These are phyloP conservation scores for Corythaixoides concolor DNA, from an alignment of 2,113 vertebrate genomes.

Conservation along the genomic window DNA sequence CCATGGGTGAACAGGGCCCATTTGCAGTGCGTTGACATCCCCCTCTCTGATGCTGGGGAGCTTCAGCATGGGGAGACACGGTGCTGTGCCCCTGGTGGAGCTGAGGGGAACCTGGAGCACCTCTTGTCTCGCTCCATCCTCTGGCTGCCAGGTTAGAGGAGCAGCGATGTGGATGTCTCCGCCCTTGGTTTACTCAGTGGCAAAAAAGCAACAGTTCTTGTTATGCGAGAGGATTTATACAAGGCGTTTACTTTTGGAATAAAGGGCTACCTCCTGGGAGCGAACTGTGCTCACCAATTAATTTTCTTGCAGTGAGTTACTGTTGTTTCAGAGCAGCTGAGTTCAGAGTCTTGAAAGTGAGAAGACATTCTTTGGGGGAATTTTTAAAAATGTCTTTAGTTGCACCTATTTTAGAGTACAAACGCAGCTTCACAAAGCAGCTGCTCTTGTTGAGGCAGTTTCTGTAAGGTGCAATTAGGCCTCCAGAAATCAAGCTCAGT, in stretches of 20 bases:
- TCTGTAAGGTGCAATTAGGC: not conserved
- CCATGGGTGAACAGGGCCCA: not conserved
- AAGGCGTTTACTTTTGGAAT: not conserved
- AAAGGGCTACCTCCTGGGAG: not conserved
- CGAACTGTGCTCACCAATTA: not conserved
- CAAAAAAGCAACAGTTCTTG: not conserved
- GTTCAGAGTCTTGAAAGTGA: not conserved
- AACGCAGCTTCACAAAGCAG: not conserved
- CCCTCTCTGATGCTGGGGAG: not conserved
- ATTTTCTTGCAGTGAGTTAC: not conserved
- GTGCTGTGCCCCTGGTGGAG: not conserved
- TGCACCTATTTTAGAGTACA: not conserved
- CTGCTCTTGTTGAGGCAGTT: not conserved
- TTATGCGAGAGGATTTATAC: not conserved
- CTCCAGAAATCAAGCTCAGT: not conserved
- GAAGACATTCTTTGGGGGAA: not conserved
- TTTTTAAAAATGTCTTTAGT: not conserved
- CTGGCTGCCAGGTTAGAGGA: not conserved
- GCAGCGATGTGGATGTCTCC: not conserved
- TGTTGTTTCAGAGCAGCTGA: not conserved
- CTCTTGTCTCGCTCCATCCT: not conserved
- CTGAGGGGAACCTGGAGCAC: not conserved
- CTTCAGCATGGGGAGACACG: not conserved
- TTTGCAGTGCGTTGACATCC: not conserved
- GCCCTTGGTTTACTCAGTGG: not conserved